phyloP scores from a whole-genome alignment of 2,797 vertebrate species.

The Distichodus sexfasciatus region DNA sequence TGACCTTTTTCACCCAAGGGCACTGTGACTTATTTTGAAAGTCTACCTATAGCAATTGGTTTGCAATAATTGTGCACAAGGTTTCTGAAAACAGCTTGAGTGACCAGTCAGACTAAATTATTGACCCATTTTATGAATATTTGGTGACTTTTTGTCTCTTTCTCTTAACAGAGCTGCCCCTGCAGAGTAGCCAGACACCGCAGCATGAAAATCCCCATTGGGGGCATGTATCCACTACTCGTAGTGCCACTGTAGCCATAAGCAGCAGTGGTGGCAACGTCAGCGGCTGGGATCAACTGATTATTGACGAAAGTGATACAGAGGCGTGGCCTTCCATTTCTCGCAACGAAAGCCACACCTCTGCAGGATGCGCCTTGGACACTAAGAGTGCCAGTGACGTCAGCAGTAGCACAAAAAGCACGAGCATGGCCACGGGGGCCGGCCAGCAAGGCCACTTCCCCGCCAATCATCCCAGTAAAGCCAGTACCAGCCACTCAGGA shows the following conservation, averaged over 20 bases:
- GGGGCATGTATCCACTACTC: conserved; percentile 86
- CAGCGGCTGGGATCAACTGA: conserved; percentile 91
- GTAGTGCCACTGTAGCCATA: conserved; percentile 79
- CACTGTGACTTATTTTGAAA: no score
- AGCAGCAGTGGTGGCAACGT: conserved; percentile 74
- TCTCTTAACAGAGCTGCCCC: conserved; percentile 77
- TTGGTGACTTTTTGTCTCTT: conserved; percentile 28
- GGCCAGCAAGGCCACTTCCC: conserved; percentile 81
- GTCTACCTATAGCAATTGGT: no score
- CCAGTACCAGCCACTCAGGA: conserved; percentile 80
- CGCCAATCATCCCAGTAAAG: conserved; percentile 84
- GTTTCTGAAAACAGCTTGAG: no score
- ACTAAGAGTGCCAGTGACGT: conserved; percentile 82
- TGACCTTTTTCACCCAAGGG: no score
- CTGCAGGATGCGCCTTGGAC: conserved; percentile 89
- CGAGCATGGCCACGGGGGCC: conserved; percentile 93
- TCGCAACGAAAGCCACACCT: conserved; percentile 85
- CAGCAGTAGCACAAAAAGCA: conserved; percentile 80
- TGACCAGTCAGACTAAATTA: no score
- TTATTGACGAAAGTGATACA: conserved; percentile 87
- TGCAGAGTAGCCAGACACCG: conserved; percentile 86
- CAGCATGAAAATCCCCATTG: conserved; percentile 96
- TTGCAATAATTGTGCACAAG: no score
- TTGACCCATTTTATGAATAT: no score
- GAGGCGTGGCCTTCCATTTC: conserved; percentile 91